Evolutionary conservation across 1,140 invertebrate species (phyloP).

Genomic region (Goniozus legneri): DNA sequence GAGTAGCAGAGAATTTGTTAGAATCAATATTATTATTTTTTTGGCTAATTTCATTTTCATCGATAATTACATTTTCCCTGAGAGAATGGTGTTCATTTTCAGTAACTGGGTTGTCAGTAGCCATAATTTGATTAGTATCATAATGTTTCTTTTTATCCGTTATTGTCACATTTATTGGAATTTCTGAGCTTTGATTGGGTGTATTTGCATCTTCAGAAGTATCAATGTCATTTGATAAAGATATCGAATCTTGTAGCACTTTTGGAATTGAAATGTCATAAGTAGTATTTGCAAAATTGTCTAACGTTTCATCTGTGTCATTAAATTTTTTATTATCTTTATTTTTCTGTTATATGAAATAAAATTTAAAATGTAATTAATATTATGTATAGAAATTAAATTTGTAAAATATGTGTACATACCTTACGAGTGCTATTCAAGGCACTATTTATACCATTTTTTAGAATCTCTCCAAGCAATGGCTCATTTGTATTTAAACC

Average conservation of each 20-base stretch:
- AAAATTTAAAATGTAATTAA: neutral
- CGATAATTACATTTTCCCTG: conserved; percentile 28
- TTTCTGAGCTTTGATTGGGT: conserved; percentile 28
- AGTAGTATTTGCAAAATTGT: conserved; percentile 42
- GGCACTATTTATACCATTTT: conserved; percentile 47
- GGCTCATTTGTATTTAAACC: conserved; percentile 51
- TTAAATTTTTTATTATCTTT: conserved; percentile 31
- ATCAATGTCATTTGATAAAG: conserved; percentile 36
- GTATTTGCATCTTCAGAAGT: conserved; percentile 36
- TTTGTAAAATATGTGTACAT: conserved; percentile 7
- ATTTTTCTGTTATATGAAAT: conserved; percentile 33
- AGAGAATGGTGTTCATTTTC: conserved; percentile 30
- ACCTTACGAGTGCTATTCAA: conserved; percentile 46
- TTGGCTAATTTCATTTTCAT: conserved; percentile 24
- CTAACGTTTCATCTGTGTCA: conserved; percentile 32
- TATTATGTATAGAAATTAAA: neutral
- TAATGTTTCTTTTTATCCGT: conserved; percentile 37
- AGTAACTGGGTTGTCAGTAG: conserved; percentile 26
- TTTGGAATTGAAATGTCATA: conserved; percentile 46
- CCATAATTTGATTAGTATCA: conserved; percentile 9
- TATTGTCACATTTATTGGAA: conserved; percentile 50
- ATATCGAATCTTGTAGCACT: conserved; percentile 35
- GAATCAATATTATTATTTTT: conserved; percentile 33
- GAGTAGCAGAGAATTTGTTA: conserved; percentile 20
- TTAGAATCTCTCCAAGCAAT: conserved; percentile 49